phyloP scores from a whole-genome alignment of 2,888 invertebrate genomes.

The Temnothorax rugatulus region DNA sequence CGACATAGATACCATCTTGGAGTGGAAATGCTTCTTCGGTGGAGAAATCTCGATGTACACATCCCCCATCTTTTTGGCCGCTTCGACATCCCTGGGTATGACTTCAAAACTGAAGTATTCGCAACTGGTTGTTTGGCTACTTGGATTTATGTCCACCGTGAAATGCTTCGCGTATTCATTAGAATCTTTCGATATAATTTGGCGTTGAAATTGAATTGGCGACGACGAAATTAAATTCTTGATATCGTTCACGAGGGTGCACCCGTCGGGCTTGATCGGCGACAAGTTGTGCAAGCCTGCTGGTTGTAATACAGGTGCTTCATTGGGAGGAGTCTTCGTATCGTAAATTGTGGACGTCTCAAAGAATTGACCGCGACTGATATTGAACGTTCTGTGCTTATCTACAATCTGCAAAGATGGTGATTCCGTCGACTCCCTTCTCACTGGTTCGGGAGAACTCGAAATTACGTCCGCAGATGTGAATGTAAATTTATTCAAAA shows the following conservation, averaged over 20 bases:
- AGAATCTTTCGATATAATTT: background rate
- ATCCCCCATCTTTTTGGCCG: background rate
- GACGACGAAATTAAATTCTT: constrained; percentile 28
- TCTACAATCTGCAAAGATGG: background rate
- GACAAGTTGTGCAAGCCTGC: constrained; percentile 15
- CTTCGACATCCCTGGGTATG: background rate
- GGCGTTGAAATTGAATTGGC: constrained; percentile 16
- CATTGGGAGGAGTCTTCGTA: background rate
- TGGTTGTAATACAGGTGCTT: background rate
- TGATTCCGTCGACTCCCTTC: background rate
- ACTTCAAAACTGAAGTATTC: constrained; percentile 28
- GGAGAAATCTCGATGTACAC: constrained; percentile 66
- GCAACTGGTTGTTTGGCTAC: background rate
- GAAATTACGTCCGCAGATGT: background rate
- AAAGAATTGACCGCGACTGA: background rate
- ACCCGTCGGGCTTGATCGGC: background rate
- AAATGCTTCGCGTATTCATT: background rate
- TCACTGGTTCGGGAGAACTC: background rate
- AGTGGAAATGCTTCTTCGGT: constrained; percentile 42
- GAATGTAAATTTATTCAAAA: constrained; percentile 76
- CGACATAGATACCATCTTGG: background rate
- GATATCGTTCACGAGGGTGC: background rate
- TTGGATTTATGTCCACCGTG: background rate
- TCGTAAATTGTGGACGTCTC: background rate
- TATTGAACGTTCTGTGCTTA: constrained; percentile 22